Base-by-base conservation (phyloP, 2,888 invertebrate species). In the Melanophora roralis region DNA sequence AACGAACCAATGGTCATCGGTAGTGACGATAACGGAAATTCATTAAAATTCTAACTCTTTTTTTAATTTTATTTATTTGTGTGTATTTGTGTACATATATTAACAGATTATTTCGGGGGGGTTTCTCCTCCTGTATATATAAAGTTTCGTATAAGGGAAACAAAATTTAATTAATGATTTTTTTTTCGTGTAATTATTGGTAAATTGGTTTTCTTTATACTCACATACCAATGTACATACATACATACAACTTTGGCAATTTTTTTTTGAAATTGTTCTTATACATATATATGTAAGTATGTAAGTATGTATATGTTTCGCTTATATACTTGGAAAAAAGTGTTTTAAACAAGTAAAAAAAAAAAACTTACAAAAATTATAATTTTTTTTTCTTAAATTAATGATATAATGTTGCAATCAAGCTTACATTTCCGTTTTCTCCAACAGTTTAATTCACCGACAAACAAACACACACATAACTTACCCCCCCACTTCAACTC, bases 341-440 rank as follows among this genome's bases (percentile, higher is more conserved):
- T 1, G 23, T 36, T 45, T 62, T 19, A 32, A 34, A 47, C 8
- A 40, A 38, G 40, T 40, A 64, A 7, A n/a, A 62, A 64, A 40
- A 68, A 45, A 69, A 68, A 75, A 12, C 19, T 32, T 1, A 14
- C 68, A 49, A 47, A 34, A 47, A 64, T 69, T 62, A 67, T 78
- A 19, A 27, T 8, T 51, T 75, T 53, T 74, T 60, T 65, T 36
- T 72, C 43, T 75, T 60, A 81, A 81, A 81, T 82, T 81, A 82
- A 83, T 81, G 78, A 69, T 72, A 83, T 82, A 82, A 82, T 77
- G 79, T 81, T 74, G 81, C 72, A 79, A 82, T 82, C 77, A 82
- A 79, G 81, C 82, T 75, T 75, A 74, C 79, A 81, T 75, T 83
- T 69, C 80, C 80, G 76, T 80, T 80, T 80, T 62, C 75, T 68